Percentiles rank a stretch among this genome's conserved stretches.
Evolutionary conservation across 2,888 invertebrate species (phyloP).

Genomic region (Parascotia fuliginaria): DNA sequence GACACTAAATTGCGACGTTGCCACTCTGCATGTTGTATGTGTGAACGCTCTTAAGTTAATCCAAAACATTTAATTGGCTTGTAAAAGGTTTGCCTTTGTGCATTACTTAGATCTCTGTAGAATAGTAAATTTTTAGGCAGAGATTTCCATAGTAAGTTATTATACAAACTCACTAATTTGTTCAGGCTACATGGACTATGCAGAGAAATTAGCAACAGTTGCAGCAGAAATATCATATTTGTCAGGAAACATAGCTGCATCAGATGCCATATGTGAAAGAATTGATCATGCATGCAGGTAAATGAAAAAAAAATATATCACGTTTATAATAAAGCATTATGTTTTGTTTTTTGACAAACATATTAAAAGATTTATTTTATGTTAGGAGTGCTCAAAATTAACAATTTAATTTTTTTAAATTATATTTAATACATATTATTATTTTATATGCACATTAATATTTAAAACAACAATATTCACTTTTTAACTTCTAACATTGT

Average conservation of each 20-base stretch:
- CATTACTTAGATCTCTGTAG: too few relatives aligned
- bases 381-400: conserved; percentile 45
- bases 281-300: conserved; percentile 80
- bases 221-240: conserved; percentile 84
- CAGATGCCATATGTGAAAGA: conserved; percentile 83
- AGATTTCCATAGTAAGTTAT: too few relatives aligned
- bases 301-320: conserved; percentile 35
- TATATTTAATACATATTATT: conserved; percentile 42
- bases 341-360: conserved; percentile 41
- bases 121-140: too few relatives aligned
- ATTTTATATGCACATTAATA: conserved; percentile 43
- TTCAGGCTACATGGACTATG: conserved; percentile 84
- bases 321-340: conserved; percentile 63
- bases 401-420: conserved; percentile 44
- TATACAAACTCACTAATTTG: too few relatives aligned
- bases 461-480: conserved; percentile 66
- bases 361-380: conserved; percentile 34
- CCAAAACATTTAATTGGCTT: too few relatives aligned
- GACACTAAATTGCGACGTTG: too few relatives aligned
- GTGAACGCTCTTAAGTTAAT: too few relatives aligned
- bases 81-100: too few relatives aligned
- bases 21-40: too few relatives aligned
- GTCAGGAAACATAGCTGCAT: conserved; percentile 81
- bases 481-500: conserved; percentile 66
- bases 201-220: conserved; percentile 81